Conservation (phyloP, 2,888 invertebrate genomes). For the Trachelus troglodyta region DNA sequence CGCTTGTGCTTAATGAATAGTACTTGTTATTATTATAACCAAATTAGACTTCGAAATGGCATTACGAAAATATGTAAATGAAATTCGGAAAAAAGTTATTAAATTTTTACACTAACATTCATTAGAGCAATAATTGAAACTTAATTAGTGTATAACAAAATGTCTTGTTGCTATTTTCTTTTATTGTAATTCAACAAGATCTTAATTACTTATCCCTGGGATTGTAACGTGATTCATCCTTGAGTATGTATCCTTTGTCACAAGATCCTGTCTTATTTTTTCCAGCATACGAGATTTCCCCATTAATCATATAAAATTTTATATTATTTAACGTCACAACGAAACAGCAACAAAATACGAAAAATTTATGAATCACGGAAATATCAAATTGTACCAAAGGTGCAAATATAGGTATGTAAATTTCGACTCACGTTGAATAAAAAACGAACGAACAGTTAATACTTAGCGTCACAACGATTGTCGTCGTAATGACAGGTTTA, state of each 20-base stretch:
- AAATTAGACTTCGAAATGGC: neutral
- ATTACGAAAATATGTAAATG: neutral
- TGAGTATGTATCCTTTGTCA: no score
- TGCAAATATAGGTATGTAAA: neutral
- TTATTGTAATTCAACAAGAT: no score
- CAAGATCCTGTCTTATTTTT: neutral
- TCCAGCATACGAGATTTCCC: neutral
- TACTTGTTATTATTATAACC: neutral
- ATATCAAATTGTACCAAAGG: neutral
- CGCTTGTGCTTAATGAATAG: neutral
- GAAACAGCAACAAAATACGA: no score
- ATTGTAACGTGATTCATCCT: no score
- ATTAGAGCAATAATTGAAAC: neutral
- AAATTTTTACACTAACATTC: neutral
- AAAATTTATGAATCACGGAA: neutral
- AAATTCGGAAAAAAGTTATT: no score
- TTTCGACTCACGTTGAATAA: neutral
- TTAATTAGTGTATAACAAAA: neutral
- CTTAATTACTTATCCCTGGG: no score
- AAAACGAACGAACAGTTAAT: neutral
- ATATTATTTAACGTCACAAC: neutral
- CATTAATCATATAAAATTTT: neutral
- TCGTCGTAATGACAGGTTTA: neutral
- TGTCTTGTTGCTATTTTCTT: neutral
- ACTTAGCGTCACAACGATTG: neutral